phyloP scores from a whole-genome alignment of 2,113 vertebrate genomes.

The Sylvia atricapilla region DNA sequence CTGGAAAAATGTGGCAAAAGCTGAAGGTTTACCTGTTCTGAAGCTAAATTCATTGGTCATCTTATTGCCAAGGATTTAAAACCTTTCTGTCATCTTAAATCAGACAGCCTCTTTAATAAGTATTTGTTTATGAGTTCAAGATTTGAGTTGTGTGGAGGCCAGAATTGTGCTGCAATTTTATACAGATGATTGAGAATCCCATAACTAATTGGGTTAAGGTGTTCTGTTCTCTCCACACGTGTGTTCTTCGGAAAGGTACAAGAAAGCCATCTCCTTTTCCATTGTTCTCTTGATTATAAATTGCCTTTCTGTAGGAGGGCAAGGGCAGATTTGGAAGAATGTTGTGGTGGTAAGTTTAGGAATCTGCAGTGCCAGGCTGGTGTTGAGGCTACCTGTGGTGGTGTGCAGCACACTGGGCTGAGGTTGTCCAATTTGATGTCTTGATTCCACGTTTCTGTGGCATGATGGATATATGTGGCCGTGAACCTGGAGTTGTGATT shows the following conservation, averaged over 20 bases:
- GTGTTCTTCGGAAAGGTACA: background rate
- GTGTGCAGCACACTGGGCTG: background rate
- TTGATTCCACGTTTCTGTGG: rapidly evolving
- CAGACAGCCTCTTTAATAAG: background rate
- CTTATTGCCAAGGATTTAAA: background rate
- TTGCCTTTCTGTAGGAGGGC: background rate
- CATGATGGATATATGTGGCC: background rate
- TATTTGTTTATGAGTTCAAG: background rate
- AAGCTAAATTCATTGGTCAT: background rate
- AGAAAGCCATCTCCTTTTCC: background rate
- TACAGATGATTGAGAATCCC: background rate
- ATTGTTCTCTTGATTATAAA: background rate
- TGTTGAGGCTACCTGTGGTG: background rate
- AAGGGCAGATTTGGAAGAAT: background rate
- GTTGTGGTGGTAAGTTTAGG: background rate
- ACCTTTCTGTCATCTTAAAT: background rate
- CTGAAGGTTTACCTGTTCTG: background rate
- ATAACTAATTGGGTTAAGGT: background rate
- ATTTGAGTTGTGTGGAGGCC: background rate
- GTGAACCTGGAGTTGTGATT: background rate
- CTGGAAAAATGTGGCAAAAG: background rate
- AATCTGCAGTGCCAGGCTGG: rapidly evolving
- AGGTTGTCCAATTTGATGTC: background rate
- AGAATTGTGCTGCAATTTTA: background rate
- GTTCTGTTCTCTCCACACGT: background rate